Base-by-base conservation (phyloP, 2,113 vertebrate genomes). In the Neopipo cinnamomea region DNA sequence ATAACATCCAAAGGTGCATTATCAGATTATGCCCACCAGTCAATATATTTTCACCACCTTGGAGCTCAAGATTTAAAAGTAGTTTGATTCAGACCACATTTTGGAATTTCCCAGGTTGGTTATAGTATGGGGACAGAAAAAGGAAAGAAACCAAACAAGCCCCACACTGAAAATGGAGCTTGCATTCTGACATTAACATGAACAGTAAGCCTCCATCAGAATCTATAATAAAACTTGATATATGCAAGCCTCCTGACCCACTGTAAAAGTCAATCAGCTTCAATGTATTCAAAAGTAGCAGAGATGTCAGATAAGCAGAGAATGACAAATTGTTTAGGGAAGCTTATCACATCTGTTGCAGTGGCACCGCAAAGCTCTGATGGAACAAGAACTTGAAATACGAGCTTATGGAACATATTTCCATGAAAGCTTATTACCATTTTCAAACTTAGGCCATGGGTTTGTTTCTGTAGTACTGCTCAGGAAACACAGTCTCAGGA, bases 221-320 rank as follows among this genome's bases (percentile, higher is more conserved):
- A 91, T 86, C 79, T 88, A 12, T 89, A 77, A 84, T 66, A 88
- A 84, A 83, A 80, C 30, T 70, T 84, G 76, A 77, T 89, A 74
- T 50, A 83, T 78, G 65, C 68, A 86, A 63, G 19, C 65, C n/a
- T 88, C 44, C 72, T 82, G 84, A 77, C 63, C 53, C 41, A n/a
- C 76, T 90, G 53, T 71, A 92, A 93, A 88, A 86, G 65, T 87
- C 72, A 77, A 49, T 85, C 91, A 91, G 52, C 44, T 93, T 85
- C 9, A 8, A 76, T 93, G 73, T 93, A 89, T 89, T 91, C 81
- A 91, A 61, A 91, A 94, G 84, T 88, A 85, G 63, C 39, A 81
- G 75, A 80, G 65, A 78, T 79, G 87, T 81, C 89, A 94, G 75
- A 91, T 74, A 91, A 85, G 74, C 0, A 5, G 52, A 92, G 76